These are phyloP conservation scores for Cyphomyrus plagiostoma DNA, from an alignment of 2,113 vertebrate genomes.

Conservation along the genomic window DNA sequence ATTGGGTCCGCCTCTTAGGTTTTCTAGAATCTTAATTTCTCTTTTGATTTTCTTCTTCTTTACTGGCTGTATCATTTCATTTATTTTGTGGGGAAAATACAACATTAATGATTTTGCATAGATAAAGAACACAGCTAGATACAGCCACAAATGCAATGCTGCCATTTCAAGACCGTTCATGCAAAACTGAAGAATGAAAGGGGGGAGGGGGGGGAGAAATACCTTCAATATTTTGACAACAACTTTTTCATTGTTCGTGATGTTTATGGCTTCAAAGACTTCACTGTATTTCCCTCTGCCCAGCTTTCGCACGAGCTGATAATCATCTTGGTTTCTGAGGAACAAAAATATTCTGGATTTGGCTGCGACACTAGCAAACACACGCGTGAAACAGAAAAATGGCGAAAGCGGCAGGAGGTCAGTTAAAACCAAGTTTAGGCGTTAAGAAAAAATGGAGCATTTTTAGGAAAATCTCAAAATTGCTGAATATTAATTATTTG, in stretches of 20 bases:
- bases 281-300: conserved; percentile 81
- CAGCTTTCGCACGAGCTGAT: conserved; percentile 77
- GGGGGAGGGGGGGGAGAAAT: neutral
- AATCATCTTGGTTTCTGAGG: conserved; percentile 76
- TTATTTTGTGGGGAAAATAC: neutral
- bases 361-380: neutral
- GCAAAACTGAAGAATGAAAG: neutral
- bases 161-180: neutral
- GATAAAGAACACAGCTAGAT: neutral
- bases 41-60: conserved; percentile 87
- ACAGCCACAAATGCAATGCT: neutral
- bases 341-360: neutral
- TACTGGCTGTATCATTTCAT: conserved; percentile 58
- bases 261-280: conserved; percentile 78
- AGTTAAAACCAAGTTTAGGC: neutral
- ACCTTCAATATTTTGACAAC: conserved; percentile 99
- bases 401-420: neutral
- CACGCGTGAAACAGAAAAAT: neutral
- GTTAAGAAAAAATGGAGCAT: neutral
- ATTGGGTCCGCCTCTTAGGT: conserved; percentile 75
- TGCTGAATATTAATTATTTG: neutral
- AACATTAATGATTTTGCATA: neutral
- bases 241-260: conserved; percentile 96
- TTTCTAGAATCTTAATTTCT: conserved; percentile 81
- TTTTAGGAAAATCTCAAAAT: neutral